Conservation (phyloP, 1,140 invertebrate genomes). For the Metaphire vulgaris region DNA sequence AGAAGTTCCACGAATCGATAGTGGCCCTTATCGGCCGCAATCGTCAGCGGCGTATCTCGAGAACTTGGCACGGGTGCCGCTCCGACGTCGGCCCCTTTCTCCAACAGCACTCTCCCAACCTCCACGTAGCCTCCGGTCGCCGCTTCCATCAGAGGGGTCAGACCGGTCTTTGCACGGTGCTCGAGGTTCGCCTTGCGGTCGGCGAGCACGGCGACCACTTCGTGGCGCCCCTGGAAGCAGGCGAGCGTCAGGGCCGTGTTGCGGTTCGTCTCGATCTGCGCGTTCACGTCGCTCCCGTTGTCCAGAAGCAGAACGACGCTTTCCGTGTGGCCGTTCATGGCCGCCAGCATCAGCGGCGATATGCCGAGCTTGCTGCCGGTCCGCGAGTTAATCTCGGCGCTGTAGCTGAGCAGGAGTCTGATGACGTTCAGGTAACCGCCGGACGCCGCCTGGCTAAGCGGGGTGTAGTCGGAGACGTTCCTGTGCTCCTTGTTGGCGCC, state of each 20-base stretch:
- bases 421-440: conserved; percentile 99
- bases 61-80: conserved; percentile 96
- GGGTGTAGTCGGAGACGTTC: conserved; percentile 99
- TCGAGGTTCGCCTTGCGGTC: conserved; percentile 98
- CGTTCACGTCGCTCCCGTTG: conserved; percentile 98
- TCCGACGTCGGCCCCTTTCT: conserved; percentile 97
- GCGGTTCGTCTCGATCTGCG: conserved; percentile 96
- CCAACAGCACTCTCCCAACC: conserved; percentile 89
- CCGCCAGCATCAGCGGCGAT: conserved; percentile 96
- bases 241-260: conserved; percentile 97
- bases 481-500: conserved; percentile 97
- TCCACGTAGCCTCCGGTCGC: conserved; percentile 98
- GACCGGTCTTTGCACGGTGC: conserved; percentile 95
- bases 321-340: conserved; percentile 99
- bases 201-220: conserved; percentile 90
- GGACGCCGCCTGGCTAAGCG: conserved; percentile 90
- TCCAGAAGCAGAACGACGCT: conserved; percentile 94
- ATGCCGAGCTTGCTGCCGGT: conserved; percentile 67
- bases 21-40: conserved; percentile 98
- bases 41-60: conserved; percentile 94
- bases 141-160: conserved; percentile 98
- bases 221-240: conserved; percentile 97
- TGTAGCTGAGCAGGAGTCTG: conserved; percentile 81
- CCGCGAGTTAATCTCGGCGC: conserved; percentile 93
- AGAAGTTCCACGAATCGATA: conserved; percentile 87